Base-by-base conservation (phyloP, 2,888 invertebrate species). In the Cremastinae sp. region DNA sequence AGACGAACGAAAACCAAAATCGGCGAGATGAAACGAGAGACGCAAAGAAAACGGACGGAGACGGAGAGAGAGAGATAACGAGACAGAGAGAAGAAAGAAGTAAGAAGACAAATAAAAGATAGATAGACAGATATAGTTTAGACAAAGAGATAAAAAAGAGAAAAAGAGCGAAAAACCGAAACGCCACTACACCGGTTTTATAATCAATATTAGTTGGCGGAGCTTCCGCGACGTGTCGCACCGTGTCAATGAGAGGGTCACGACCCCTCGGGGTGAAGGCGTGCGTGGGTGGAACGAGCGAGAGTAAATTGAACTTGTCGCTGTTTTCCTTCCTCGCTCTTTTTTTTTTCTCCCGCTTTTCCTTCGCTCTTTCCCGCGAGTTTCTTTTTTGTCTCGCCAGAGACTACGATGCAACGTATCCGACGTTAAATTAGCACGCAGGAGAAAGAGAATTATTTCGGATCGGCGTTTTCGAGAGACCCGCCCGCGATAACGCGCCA, bases 151-250 rank as follows among this genome's bases (percentile, higher is more conserved):
- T 28, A 35, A 49, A 35, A 10, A 2, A 5, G 49, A 35, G 14
- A 2, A 5, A 28, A 5, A 28, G 2, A 5, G 28, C 5, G 28
- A 28, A 28, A 28, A 28, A 74, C 41, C 58, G 69, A 74, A 75
- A 78, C 58, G 37, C 64, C 73, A 61, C 76, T 75, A 75, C 79
- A 65, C 55, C 73, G 75, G 84, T 86, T 87, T 87, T 84, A 84
- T 83, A 86, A 87, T 87, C 87, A 86, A 87, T 87, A 88, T 86
- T 87, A 84, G 87, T 86, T 83, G 82, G 75, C 77, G 75, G 78
- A 74, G 78, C 72, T 81, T 81, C 86, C 86, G 86, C 84, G 74
- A 70, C 74, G 85, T 80, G 86, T 85, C 86, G 85, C 83, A 70
- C 62, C 78, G 74, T 75, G 77, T 77, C 79, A 80, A 79, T 79